Evolutionary conservation across 2,113 vertebrate genomes (phyloP).

Genomic region (Osmerus mordax): DNA sequence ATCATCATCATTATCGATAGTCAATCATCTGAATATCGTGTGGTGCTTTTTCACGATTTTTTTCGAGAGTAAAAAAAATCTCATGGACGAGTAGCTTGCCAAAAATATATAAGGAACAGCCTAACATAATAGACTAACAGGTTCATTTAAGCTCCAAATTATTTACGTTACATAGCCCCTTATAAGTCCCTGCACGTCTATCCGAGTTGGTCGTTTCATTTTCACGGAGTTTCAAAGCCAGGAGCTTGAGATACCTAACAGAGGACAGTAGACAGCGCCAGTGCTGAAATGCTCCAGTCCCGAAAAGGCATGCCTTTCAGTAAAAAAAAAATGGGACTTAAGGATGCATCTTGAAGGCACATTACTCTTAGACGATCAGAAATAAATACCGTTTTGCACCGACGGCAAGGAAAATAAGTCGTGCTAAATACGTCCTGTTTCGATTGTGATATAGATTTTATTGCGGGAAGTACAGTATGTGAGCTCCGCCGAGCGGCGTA

Average conservation of each 20-base stretch:
- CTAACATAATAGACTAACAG: no score
- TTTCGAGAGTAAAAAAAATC: no score
- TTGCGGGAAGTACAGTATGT: slow-evolving; percentile 57
- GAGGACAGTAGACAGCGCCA: slow-evolving; percentile 22
- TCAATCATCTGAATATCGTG: background rate
- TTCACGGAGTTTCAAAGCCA: background rate
- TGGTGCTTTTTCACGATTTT: no score
- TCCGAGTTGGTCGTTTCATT: no score
- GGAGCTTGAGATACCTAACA: background rate
- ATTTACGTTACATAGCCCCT: background rate
- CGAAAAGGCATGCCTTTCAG: slow-evolving; percentile 2
- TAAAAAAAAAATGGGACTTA: no score
- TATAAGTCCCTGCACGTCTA: background rate
- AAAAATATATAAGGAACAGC: background rate
- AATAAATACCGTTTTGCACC: no score
- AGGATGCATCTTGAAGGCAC: no score
- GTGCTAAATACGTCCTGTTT: slow-evolving; percentile 15
- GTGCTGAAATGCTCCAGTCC: slow-evolving; percentile 25
- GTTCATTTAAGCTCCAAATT: no score
- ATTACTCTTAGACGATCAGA: no score
- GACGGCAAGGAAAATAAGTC: no score
- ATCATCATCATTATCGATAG: slow-evolving; percentile 1
- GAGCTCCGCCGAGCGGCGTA: slow-evolving; percentile 75
- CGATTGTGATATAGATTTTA: slow-evolving; percentile 37
- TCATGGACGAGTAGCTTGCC: background rate